Conservation (phyloP, 1,140 invertebrate genomes). For the Lasaia peninsularis region DNA sequence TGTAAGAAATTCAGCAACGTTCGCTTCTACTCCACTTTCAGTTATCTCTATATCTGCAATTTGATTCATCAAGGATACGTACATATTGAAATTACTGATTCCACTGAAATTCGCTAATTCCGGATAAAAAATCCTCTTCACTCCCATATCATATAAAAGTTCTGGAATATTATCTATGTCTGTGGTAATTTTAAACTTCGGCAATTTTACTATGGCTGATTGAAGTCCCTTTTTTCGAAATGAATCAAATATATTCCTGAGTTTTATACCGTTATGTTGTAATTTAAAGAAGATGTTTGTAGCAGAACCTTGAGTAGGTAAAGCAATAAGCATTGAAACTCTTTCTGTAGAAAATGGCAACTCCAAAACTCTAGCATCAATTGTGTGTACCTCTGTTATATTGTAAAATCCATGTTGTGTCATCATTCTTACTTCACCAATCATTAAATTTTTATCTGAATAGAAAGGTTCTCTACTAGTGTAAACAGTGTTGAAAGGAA, state of each 20-base stretch:
- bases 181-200: conserved; percentile 81
- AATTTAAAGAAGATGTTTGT: conserved; percentile 64
- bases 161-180: conserved; percentile 77
- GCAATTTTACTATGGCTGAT: conserved; percentile 79
- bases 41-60: conserved; percentile 83
- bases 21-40: conserved; percentile 83
- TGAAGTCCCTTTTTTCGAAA: conserved; percentile 53
- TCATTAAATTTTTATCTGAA: conserved; percentile 38
- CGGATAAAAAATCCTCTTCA: conserved; percentile 80
- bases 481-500: conserved; percentile 77
- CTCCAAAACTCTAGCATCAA: conserved; percentile 80
- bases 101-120: conserved; percentile 79
- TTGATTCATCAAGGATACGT: conserved; percentile 78
- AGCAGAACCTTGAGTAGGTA: conserved; percentile 71
- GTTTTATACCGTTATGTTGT: conserved; percentile 49
- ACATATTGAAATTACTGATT: conserved; percentile 76
- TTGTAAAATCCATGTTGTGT: conserved; percentile 58
- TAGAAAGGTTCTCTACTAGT: conserved; percentile 75
- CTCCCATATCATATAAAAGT: conserved; percentile 80
- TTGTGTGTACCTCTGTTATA: conserved; percentile 42
- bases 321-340: conserved; percentile 81
- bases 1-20: conserved; percentile 64
- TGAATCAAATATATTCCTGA: conserved; percentile 70
- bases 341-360: conserved; percentile 80
- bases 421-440: conserved; percentile 74